Evolutionary conservation across 2,888 invertebrate species (phyloP).

Genomic region (Papilio elwesi): DNA sequence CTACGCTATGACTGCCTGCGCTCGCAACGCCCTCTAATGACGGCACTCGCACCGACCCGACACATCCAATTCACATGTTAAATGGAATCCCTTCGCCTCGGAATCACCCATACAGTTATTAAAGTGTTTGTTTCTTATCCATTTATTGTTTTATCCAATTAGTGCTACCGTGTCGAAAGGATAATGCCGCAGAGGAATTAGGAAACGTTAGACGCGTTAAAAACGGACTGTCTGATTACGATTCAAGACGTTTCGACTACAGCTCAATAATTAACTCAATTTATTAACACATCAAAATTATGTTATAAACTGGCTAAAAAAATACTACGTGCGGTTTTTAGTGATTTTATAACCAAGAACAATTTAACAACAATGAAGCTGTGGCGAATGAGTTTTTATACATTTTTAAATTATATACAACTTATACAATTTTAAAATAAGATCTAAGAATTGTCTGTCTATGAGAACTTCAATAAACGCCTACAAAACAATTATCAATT

Average conservation of each 20-base stretch:
- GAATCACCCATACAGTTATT: constrained; percentile 78
- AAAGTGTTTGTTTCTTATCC: constrained; percentile 81
- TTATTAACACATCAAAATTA: constrained; percentile 19
- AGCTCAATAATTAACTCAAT: constrained; percentile 10
- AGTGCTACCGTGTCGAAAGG: constrained; percentile 85
- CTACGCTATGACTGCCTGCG: constrained; percentile 49
- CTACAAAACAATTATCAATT: no score
- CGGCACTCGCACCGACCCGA: constrained; percentile 69
- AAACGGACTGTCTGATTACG: constrained; percentile 68
- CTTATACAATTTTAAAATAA: no score
- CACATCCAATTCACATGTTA: constrained; percentile 83
- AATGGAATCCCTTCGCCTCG: constrained; percentile 80
- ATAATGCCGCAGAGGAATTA: constrained; percentile 79
- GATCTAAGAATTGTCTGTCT: no score
- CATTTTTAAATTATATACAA: no score
- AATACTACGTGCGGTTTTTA: background rate
- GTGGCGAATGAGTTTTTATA: background rate
- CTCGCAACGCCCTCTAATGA: constrained; percentile 66
- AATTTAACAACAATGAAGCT: background rate
- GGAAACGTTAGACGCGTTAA: constrained; percentile 77
- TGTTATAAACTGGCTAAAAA: constrained; percentile 7
- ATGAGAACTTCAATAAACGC: no score
- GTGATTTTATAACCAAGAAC: background rate
- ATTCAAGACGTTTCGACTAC: constrained; percentile 31
- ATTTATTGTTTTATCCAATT: constrained; percentile 82